Evolutionary conservation across 2,797 vertebrate genomes (phyloP).

Genomic region (Hephaestus fuliginosus): DNA sequence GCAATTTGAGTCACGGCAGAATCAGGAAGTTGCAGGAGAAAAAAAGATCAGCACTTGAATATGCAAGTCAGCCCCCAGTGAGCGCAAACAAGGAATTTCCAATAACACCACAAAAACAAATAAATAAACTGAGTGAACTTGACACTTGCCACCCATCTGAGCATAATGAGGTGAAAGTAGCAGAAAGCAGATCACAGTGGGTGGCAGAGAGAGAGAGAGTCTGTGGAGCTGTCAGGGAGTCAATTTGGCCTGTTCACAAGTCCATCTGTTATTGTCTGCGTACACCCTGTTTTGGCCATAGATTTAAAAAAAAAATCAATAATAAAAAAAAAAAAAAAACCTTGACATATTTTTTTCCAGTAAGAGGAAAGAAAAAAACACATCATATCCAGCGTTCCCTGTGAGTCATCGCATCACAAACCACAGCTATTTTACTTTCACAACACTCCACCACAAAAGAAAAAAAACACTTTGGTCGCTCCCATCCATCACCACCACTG

Average conservation of each 20-base stretch:
- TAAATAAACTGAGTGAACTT: constrained; percentile 45
- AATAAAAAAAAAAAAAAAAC: constrained; percentile 47
- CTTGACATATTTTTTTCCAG: constrained; percentile 44
- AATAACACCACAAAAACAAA: constrained; percentile 31
- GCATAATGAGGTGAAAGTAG: constrained; percentile 53
- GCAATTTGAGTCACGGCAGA: constrained; percentile 30
- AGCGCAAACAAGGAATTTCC: constrained; percentile 35
- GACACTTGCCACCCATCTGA: constrained; percentile 57
- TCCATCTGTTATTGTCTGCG: constrained; percentile 20
- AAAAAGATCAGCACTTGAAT: constrained; percentile 21
- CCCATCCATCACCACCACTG: constrained; percentile 45
- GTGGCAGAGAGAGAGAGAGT: constrained; percentile 40
- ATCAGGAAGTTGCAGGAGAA: constrained; percentile 35
- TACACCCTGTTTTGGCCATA: constrained; percentile 2
- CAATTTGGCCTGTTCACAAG: constrained; percentile 40
- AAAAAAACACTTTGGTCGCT: constrained; percentile 48
- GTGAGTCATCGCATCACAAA: constrained; percentile 79
- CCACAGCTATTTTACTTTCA: constrained; percentile 85
- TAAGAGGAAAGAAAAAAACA: constrained; percentile 49
- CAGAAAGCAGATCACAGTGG: constrained; percentile 44
- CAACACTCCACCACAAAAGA: constrained; percentile 69
- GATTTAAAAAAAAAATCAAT: constrained; percentile 24
- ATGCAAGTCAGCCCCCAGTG: constrained; percentile 17
- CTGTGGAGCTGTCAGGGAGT: constrained; percentile 26
- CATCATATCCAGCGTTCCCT: constrained; percentile 56